phyloP scores from a whole-genome alignment of 2,888 invertebrate genomes.

The Ectemnius lituratus region DNA sequence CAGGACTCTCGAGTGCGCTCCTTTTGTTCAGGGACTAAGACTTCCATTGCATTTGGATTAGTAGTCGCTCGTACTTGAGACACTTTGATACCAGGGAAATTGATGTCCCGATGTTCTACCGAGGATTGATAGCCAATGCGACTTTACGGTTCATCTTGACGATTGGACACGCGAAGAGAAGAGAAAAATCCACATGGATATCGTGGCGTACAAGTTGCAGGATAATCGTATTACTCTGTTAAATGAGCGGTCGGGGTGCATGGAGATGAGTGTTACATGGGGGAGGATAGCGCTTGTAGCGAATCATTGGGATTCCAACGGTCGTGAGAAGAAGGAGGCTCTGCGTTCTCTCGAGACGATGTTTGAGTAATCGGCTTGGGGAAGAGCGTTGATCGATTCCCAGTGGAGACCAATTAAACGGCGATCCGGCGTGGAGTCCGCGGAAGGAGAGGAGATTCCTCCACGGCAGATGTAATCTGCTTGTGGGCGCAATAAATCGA shows the following conservation, averaged over 20 bases:
- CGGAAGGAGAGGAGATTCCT: conserved; percentile 40
- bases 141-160: too few relatives aligned
- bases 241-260: background rate
- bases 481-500: conserved; percentile 63
- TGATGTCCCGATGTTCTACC: too few relatives aligned
- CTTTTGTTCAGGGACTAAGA: too few relatives aligned
- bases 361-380: conserved; percentile 15
- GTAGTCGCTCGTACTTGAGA: too few relatives aligned
- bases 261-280: too few relatives aligned
- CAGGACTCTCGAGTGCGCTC: too few relatives aligned
- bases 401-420: conserved; percentile 57
- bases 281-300: too few relatives aligned
- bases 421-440: conserved; percentile 44
- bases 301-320: too few relatives aligned
- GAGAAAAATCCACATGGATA: conserved; percentile 45
- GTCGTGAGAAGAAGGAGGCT: too few relatives aligned
- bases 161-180: conserved; percentile 21
- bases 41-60: too few relatives aligned
- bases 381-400: conserved; percentile 46
- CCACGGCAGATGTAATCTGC: conserved; percentile 52
- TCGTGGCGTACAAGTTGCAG: conserved; percentile 55
- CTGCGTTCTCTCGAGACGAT: conserved; percentile 15
- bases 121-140: too few relatives aligned
- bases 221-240: conserved; percentile 1
- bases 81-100: too few relatives aligned